phyloP scores from a whole-genome alignment of 2,797 vertebrate genomes.

The Melanotaenia boesemani region DNA sequence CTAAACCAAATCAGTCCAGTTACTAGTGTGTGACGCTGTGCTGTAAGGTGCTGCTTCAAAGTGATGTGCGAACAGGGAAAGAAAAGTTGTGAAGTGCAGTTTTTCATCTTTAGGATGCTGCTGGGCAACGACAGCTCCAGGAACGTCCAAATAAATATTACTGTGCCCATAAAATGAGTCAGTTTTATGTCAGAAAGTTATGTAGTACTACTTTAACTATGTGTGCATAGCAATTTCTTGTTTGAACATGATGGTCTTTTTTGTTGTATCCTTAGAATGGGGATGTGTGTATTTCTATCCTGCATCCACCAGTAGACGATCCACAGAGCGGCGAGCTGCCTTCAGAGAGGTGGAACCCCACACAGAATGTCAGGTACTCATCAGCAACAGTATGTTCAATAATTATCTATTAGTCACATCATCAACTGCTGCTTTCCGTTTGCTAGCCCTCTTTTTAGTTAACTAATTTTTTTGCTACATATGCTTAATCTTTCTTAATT shows the following conservation, averaged over 20 bases:
- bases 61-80: no score
- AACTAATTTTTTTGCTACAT: no score
- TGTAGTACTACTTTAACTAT: not conserved
- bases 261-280: conserved; percentile 82
- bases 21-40: no score
- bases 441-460: not conserved
- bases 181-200: not conserved
- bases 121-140: no score
- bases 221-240: not conserved
- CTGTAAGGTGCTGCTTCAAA: no score
- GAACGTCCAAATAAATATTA: no score
- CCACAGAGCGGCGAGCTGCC: conserved; percentile 95
- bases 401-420: not conserved
- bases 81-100: no score
- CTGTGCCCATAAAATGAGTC: no score
- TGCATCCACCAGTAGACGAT: conserved; percentile 93
- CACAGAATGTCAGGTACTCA: conserved; percentile 92
- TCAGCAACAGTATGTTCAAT: not conserved
- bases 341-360: conserved; percentile 95
- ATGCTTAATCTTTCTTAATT: not conserved
- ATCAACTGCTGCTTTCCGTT: not conserved
- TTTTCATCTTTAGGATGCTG: no score
- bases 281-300: conserved; percentile 95
- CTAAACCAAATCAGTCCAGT: no score
- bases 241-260: not conserved